Conservation (phyloP, 1,140 invertebrate genomes). For the Potamilus streckersoni region DNA sequence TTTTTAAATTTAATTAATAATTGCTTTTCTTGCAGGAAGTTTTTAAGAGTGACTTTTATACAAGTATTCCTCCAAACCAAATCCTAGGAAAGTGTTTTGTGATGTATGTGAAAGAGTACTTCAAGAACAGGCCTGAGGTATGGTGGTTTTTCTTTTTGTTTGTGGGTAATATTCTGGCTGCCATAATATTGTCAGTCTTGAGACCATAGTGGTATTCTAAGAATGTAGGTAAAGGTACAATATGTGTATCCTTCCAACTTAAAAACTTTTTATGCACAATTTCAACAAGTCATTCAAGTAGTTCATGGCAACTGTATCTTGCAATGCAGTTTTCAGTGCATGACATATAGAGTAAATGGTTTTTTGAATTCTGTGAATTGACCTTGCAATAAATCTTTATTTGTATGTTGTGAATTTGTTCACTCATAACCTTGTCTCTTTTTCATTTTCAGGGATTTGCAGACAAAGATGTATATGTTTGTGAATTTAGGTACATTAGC, state of each 20-base stretch:
- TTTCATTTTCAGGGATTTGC: constrained; percentile 74
- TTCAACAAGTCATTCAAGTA: no score
- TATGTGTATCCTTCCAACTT: no score
- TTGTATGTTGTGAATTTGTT: no score
- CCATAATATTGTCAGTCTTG: background rate
- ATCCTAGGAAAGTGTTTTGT: constrained; percentile 94
- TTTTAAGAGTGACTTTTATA: constrained; percentile 91
- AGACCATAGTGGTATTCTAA: no score
- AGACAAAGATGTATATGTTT: constrained; percentile 97
- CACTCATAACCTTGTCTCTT: background rate
- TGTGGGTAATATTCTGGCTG: background rate
- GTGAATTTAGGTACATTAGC: constrained; percentile 93
- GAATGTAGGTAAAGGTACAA: no score
- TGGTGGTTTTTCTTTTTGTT: constrained; percentile 13
- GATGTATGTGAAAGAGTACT: constrained; percentile 95
- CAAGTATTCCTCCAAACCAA: constrained; percentile 86
- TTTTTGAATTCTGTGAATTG: no score
- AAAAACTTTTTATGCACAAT: no score
- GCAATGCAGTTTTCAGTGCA: no score
- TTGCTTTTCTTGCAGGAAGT: constrained; percentile 79
- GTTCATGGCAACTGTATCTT: no score
- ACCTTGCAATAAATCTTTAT: no score
- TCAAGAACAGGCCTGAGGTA: constrained; percentile 85
- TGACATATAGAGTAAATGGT: no score
- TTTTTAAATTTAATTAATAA: background rate